Conservation (phyloP, 92 coral and sea anemone species). For the Galaxea fascicularis region DNA sequence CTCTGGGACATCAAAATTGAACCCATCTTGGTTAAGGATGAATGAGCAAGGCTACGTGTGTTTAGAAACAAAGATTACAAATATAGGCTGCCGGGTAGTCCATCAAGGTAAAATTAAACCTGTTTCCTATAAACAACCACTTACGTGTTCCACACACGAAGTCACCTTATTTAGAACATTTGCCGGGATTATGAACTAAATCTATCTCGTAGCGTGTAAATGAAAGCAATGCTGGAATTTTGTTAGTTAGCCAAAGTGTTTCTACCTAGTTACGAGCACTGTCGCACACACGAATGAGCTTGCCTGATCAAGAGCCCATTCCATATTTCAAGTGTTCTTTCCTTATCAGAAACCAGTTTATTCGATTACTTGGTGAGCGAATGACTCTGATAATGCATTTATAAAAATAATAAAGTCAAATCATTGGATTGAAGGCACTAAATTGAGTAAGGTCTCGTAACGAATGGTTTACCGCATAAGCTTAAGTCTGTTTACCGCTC, state of each 20-base stretch:
- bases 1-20: neutral
- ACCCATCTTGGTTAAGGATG: neutral
- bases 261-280: neutral
- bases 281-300: neutral
- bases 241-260: too few species aligned
- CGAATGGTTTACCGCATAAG: neutral
- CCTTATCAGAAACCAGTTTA: neutral
- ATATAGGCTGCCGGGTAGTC: slow-evolving; percentile 1
- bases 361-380: neutral
- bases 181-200: neutral
- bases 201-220: too few species aligned
- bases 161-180: neutral
- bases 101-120: slow-evolving; percentile 19
- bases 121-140: slow-evolving; percentile 17
- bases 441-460: neutral
- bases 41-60: slow-evolving; percentile 13
- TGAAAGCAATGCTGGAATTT: too few species aligned
- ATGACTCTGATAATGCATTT: neutral
- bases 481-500: too few species aligned
- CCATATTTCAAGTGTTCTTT: neutral
- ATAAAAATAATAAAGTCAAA: neutral
- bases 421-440: neutral
- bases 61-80: slow-evolving; percentile 41
- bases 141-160: slow-evolving; percentile 30
- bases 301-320: neutral